Percentiles rank a stretch among this genome's conserved stretches.
Conservation (phyloP, 2,797 vertebrate species). For the Trematomus bernacchii region DNA sequence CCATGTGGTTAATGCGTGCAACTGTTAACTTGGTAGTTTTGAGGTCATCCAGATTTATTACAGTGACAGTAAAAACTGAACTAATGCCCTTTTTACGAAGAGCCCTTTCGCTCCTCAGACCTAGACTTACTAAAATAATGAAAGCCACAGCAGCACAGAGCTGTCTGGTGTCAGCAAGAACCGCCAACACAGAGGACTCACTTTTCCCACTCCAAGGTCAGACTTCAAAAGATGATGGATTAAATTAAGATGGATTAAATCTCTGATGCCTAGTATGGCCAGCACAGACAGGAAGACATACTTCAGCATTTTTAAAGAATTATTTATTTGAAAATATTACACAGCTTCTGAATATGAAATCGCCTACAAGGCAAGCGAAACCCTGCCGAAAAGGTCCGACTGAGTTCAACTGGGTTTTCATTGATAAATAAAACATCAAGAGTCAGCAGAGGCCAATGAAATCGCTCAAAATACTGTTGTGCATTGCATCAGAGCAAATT, state of each 20-base stretch:
- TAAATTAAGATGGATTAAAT: slow-evolving; percentile 66
- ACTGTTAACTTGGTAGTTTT: slow-evolving; percentile 42
- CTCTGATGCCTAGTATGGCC: slow-evolving; percentile 38
- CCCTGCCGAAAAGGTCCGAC: slow-evolving; percentile 46
- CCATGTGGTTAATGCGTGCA: slow-evolving; percentile 60
- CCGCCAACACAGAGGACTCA: slow-evolving; percentile 40
- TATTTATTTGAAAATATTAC: slow-evolving; percentile 73
- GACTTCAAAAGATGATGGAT: slow-evolving; percentile 71
- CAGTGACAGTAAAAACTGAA: slow-evolving; percentile 79
- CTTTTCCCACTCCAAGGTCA: slow-evolving; percentile 60
- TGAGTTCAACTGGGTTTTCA: slow-evolving; percentile 49
- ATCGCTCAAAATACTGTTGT: slow-evolving; percentile 34
- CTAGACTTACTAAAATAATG: slow-evolving; percentile 73
- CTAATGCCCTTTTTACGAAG: slow-evolving; percentile 74
- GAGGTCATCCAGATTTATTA: slow-evolving; percentile 86
- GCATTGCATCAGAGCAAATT: slow-evolving; percentile 49
- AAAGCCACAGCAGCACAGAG: slow-evolving; percentile 70
- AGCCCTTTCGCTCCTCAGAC: slow-evolving; percentile 68
- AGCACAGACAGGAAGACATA: slow-evolving; percentile 43
- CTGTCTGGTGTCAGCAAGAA: slow-evolving; percentile 75
- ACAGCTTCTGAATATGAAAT: slow-evolving; percentile 59
- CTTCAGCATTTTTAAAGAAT: slow-evolving; percentile 56
- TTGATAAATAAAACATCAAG: slow-evolving; percentile 75
- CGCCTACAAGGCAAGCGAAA: slow-evolving; percentile 21
- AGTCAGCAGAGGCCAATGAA: slow-evolving; percentile 17